These are phyloP conservation scores for Luffia ferchaultella DNA, from an alignment of 2,888 invertebrate genomes.

Conservation along the genomic window DNA sequence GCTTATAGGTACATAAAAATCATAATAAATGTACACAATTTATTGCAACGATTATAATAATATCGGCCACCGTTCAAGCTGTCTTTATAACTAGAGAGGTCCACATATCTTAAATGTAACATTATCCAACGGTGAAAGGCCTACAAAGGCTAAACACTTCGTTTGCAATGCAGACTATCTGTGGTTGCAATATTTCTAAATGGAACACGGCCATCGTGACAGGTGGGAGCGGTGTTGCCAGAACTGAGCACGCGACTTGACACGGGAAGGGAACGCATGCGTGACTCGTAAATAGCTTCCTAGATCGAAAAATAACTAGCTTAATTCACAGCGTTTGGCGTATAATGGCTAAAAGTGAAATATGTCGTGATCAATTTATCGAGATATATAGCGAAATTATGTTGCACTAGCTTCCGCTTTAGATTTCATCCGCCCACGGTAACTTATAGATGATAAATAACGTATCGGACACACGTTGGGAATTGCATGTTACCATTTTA, in stretches of 20 bases:
- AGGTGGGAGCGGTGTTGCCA: conserved; percentile 17
- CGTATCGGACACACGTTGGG: too few species aligned
- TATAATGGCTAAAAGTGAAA: too few species aligned
- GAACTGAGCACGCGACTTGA: conserved; percentile 5
- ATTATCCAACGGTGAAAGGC: background rate
- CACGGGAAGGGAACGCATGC: background rate
- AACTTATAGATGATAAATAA: too few species aligned
- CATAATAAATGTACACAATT: too few species aligned
- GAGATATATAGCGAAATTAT: too few species aligned
- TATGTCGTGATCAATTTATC: too few species aligned
- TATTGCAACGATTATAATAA: too few species aligned
- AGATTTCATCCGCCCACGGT: too few species aligned
- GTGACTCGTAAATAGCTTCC: background rate
- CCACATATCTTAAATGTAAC: background rate
- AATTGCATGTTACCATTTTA: too few species aligned
- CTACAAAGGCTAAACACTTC: background rate
- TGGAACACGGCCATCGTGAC: conserved; percentile 19
- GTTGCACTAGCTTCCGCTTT: too few species aligned
- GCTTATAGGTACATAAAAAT: too few species aligned
- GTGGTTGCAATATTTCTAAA: background rate
- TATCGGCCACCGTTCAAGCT: background rate
- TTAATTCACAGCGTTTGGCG: background rate
- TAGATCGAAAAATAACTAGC: background rate
- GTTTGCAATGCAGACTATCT: background rate
- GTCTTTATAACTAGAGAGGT: background rate